Percentiles rank a stretch among this genome's conserved stretches.
Conservation (phyloP, 2,888 invertebrate genomes). For the Merodon equestris region DNA sequence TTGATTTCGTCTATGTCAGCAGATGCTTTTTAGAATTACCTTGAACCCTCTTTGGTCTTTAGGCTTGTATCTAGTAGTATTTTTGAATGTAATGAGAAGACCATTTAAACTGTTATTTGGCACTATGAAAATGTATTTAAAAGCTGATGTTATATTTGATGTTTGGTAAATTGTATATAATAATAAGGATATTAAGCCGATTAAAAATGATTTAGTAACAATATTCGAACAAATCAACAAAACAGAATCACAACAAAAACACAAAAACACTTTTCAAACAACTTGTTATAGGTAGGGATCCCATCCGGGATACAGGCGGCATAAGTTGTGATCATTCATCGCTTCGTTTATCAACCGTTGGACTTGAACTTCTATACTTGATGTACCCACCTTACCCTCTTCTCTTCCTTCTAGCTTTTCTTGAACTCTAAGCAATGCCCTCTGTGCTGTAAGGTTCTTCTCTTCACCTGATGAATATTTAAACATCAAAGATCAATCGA, state of each 20-base stretch:
- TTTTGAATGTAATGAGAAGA: too few species aligned
- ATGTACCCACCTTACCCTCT: slow-evolving; percentile 81
- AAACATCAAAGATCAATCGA: too few species aligned
- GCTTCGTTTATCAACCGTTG: slow-evolving; percentile 91
- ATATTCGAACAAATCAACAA: slow-evolving; percentile 6
- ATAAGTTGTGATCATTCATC: slow-evolving; percentile 88
- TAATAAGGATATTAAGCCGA: neutral
- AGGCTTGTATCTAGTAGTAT: too few species aligned
- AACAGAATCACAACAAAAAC: slow-evolving; percentile 2
- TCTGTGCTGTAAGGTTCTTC: slow-evolving; percentile 86
- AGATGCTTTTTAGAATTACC: too few species aligned
- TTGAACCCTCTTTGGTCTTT: too few species aligned
- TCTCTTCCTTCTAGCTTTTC: slow-evolving; percentile 94
- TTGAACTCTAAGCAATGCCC: slow-evolving; percentile 89
- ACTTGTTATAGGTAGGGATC: slow-evolving; percentile 88
- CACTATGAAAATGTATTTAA: too few species aligned
- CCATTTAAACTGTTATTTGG: too few species aligned
- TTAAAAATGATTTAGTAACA: slow-evolving; percentile 2
- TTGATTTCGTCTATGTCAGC: too few species aligned
- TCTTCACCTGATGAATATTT: slow-evolving; percentile 73
- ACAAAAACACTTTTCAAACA: slow-evolving; percentile 9
- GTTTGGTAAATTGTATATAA: neutral
- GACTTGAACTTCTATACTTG: slow-evolving; percentile 87
- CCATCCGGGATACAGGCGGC: slow-evolving; percentile 91
- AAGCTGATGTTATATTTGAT: too few species aligned